Conservation (phyloP, 2,797 vertebrate species). For the Schizopygopsis malacanthus region DNA sequence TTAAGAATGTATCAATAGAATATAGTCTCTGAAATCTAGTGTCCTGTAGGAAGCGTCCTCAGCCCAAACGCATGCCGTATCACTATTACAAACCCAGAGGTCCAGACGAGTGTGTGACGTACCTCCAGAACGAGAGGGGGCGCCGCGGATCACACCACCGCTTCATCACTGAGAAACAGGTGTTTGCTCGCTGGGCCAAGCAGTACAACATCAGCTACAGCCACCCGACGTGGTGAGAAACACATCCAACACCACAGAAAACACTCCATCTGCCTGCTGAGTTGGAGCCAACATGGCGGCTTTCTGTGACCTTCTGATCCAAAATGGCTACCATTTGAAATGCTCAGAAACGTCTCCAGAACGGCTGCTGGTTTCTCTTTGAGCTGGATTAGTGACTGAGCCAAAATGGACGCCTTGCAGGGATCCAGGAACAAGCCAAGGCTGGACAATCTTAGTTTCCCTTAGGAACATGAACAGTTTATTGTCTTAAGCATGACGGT, state of each 20-base stretch:
- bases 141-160: conserved; percentile 93
- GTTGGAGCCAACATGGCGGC: background rate
- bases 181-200: conserved; percentile 93
- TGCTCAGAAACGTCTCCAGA: background rate
- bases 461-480: background rate
- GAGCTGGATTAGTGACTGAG: conserved; percentile 11
- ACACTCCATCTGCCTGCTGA: conserved; percentile 6
- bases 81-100: conserved; percentile 97
- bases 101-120: conserved; percentile 90
- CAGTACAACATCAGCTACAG: conserved; percentile 94
- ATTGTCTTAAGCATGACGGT: conserved; percentile 5
- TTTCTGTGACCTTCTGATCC: conserved; percentile 14
- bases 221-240: conserved; percentile 85
- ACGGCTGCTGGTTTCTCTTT: conserved; percentile 3
- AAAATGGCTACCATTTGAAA: conserved; percentile 30
- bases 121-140: conserved; percentile 90
- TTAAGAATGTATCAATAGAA: background rate
- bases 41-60: conserved; percentile 75
- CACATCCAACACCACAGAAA: background rate
- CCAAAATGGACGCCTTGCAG: background rate
- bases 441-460: background rate
- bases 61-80: conserved; percentile 86
- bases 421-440: background rate
- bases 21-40: background rate
- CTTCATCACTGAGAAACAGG: conserved; percentile 97